Base-by-base conservation (phyloP, 2,888 invertebrate species). In the Sthenelais limicola region DNA sequence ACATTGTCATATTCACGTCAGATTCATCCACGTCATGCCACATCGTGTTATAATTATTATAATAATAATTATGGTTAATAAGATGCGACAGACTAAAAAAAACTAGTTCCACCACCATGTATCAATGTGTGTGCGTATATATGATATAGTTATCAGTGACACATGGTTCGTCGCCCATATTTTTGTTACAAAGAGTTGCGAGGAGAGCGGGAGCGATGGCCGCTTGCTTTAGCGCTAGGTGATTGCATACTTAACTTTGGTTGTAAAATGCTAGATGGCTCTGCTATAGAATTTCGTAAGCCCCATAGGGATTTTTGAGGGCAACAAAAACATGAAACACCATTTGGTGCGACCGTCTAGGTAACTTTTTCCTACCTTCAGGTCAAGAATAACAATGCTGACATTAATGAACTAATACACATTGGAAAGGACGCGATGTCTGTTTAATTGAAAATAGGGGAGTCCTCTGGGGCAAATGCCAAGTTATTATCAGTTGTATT, bases 231-330 rank as follows among this genome's bases (percentile, higher is more conserved):
- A 28, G 43, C n/a, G 62, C 62, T 62, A 38, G 43, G 38, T 35
- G 35, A 62, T 62, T 62, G 62, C 35, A 38, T 62, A 38, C 62
- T 62, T 38, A 62, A 38, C 62, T 62, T 62, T 62, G 62, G 62
- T 62, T 62, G 62, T 62, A 62, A 35, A 35, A 5, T 24, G 24
- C 26, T 24, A 26, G 26, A 52, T 24, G 62, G 62, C 62, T 35
- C 62, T 62, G 62, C 62, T 62, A 62, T 62, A 62, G 62, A 38
- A 62, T 56, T 56, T 56, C 33, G 7, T 32, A 7, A 28, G 28
- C 56, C 30, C 56, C 56, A 32, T 30, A 56, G 56, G 18, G 28
- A 24, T n/a, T n/a, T n/a, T 30, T 33, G 56, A 56, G 56, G 56
- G 56, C 56, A 30, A 56, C 56, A 33, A 56, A 24, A 28, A 33